Evolutionary conservation across 2,113 vertebrate genomes (phyloP).

Genomic region (Promerops cafer): DNA sequence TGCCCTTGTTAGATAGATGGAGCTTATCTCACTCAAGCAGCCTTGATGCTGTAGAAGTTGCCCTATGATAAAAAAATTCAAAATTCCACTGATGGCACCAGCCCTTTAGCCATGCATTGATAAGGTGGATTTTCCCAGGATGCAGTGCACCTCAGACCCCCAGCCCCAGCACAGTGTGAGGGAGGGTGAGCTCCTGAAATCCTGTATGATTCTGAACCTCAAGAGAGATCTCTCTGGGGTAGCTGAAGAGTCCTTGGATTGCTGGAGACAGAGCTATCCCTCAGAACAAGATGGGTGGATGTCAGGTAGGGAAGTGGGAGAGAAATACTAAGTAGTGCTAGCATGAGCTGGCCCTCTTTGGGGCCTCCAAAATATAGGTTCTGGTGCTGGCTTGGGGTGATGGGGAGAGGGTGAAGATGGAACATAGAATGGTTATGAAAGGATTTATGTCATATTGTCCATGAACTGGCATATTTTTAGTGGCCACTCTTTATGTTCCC

Average conservation of each 20-base stretch:
- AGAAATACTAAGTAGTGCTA: neutral
- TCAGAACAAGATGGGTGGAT: accelerated
- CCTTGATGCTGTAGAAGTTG: neutral
- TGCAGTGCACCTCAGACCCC: accelerated
- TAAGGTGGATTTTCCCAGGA: neutral
- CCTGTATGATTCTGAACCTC: accelerated
- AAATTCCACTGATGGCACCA: neutral
- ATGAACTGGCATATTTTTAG: neutral
- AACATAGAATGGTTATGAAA: neutral
- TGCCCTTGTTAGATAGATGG: neutral
- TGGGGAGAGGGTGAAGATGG: neutral
- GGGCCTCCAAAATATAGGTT: neutral
- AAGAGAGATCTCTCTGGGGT: accelerated
- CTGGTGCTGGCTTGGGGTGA: neutral
- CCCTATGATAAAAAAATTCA: neutral
- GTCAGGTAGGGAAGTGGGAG: neutral
- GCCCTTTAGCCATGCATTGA: neutral
- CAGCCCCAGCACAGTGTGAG: accelerated
- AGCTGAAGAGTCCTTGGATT: too few species aligned
- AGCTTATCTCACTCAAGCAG: neutral
- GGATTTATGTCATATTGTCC: accelerated
- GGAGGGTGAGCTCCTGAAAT: accelerated
- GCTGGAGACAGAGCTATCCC: accelerated
- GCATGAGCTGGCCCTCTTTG: neutral
- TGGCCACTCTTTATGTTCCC: neutral